Percentiles rank a stretch among this genome's conserved stretches.
Conservation (phyloP, 2,113 vertebrate species). For the Lipotes vexillifer region DNA sequence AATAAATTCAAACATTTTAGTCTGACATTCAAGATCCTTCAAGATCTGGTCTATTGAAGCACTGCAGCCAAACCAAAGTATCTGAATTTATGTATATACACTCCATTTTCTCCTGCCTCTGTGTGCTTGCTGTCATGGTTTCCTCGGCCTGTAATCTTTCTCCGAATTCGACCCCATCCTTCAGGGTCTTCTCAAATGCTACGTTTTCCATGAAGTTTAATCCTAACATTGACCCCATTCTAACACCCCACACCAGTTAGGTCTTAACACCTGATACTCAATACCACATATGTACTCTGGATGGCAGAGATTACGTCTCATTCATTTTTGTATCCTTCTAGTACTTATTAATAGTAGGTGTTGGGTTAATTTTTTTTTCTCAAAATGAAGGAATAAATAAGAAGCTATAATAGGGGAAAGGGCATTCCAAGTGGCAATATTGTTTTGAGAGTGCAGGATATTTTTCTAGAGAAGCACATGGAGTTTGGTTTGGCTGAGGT, state of each 20-base stretch:
- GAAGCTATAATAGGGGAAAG: neutral
- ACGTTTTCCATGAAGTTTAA: neutral
- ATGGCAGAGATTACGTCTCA: neutral
- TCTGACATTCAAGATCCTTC: constrained; percentile 5
- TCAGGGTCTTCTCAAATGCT: neutral
- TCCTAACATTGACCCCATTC: neutral
- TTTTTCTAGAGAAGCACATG: neutral
- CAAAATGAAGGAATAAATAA: neutral
- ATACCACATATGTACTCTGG: neutral
- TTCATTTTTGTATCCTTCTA: neutral
- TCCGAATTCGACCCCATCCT: neutral
- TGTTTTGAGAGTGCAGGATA: neutral
- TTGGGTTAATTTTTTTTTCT: neutral
- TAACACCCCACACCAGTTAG: neutral
- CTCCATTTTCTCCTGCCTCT: neutral
- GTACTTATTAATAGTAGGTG: neutral
- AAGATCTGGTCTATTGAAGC: neutral
- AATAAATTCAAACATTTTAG: neutral
- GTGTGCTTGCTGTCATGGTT: neutral
- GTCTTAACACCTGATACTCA: neutral
- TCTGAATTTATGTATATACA: neutral
- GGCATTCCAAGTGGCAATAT: neutral
- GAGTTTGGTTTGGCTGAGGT: constrained; percentile 8
- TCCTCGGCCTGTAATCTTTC: neutral
- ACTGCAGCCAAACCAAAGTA: neutral